Base-by-base conservation (phyloP, 2,888 invertebrate genomes). In the Rapana venosa region DNA sequence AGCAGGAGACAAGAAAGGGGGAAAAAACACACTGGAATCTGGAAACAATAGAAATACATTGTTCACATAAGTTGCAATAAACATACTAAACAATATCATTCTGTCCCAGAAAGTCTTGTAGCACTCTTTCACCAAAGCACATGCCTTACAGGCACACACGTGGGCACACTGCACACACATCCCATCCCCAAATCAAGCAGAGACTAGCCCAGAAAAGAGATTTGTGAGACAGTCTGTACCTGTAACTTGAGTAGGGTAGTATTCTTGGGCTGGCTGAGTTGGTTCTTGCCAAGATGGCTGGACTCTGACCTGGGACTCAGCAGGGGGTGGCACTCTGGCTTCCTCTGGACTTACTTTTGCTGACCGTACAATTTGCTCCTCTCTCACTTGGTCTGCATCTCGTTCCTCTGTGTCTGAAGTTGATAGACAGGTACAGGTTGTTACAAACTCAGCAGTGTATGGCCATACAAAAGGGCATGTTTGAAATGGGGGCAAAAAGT, bases 341-440 rank as follows among this genome's bases (percentile, higher is more conserved):
- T 93, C 92, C 22, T 92, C 92, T n/a, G 92, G 92, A 47, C 90
- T 91, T 17, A 77, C 86, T 88, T 93, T 93, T 81, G 92, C 88
- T 61, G 92, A 92, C 56, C 90, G 87, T 15, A 92, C 90, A 56
- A 94, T 91, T 86, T 92, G 90, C 0, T 94, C 94, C 84, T 94
- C 94, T n/a, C 91, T 91, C 26, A 93, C 91, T 35, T 92, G 91
- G 4, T 90, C 90, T 22, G 83, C 91, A 20, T 83, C n/a, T 15
- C 66, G 88, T 61, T 93, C 92, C 26, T 93, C 93, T 15, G 92
- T 89, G 90, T 93, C 93, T 93, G 91, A 56, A 47, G 56, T 66
- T 15, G 36, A 87, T 56, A 47, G 47, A 5, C 8, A 8, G 2
- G 47, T 47, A 47, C 47, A 47, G 47, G 47, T 47, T 47, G 47